A percentile compares a stretch with the other conserved stretches of the same genome.
These are phyloP conservation scores for Motacilla tschutschensis DNA, from an alignment of 2,113 vertebrate genomes.

Conservation along the genomic window DNA sequence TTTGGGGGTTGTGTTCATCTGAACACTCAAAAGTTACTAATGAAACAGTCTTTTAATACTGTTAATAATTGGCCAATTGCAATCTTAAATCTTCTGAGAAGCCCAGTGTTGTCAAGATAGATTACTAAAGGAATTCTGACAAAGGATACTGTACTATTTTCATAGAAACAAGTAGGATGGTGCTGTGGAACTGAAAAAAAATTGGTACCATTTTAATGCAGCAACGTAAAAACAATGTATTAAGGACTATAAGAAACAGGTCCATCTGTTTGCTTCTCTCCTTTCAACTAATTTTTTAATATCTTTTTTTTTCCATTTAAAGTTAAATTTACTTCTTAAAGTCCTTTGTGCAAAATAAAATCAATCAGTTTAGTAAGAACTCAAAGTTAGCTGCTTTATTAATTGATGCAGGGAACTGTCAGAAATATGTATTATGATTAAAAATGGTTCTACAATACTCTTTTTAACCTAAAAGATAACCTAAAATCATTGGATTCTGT, in stretches of 20 bases:
- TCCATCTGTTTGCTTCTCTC: background rate
- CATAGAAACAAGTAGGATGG: background rate
- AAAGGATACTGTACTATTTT: background rate
- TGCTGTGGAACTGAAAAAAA: background rate
- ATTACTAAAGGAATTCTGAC: background rate
- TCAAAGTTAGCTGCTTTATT: background rate
- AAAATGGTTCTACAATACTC: background rate
- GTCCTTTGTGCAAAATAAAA: background rate
- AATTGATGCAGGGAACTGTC: background rate
- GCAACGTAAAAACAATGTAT: background rate
- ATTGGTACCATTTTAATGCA: background rate
- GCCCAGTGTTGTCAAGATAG: background rate
- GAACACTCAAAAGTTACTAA: background rate
- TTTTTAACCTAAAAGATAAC: background rate
- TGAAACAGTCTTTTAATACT: background rate
- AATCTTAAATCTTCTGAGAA: background rate
- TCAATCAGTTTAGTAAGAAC: background rate
- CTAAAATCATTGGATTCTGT: background rate
- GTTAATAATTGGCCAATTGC: background rate
- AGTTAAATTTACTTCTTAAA: background rate
- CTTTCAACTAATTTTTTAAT: background rate
- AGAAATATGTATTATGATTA: background rate
- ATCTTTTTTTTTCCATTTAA: background rate
- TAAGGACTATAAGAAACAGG: background rate
- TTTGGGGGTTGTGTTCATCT: accelerated